phyloP scores from a whole-genome alignment of 2,797 vertebrate species.

The Limosa lapponica region DNA sequence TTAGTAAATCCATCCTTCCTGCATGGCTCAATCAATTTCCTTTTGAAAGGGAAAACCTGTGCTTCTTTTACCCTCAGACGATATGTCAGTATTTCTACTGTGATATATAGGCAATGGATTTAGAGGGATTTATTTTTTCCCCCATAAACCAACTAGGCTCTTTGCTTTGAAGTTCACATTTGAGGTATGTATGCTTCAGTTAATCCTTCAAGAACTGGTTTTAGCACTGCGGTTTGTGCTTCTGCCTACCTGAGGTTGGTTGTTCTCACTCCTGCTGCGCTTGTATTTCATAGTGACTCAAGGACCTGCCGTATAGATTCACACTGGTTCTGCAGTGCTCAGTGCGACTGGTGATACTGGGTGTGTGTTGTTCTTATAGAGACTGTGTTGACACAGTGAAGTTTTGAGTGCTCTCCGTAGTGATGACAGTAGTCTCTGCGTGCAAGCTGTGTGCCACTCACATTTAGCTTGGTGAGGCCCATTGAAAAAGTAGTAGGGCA shows the following conservation, averaged over 20 bases:
- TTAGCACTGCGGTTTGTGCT: not conserved
- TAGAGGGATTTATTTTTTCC: not conserved
- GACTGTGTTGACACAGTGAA: not conserved
- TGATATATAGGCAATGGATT: not conserved
- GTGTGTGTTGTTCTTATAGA: not conserved
- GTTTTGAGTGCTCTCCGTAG: not conserved
- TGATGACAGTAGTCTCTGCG: not conserved
- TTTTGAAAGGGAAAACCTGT: not conserved
- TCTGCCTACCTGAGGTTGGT: not conserved
- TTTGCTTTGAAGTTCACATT: not conserved
- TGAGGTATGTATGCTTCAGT: not conserved
- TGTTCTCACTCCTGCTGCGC: not conserved
- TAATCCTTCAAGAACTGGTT: not conserved
- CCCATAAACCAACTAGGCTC: not conserved
- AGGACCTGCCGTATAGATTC: fast-evolving
- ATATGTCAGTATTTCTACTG: not conserved
- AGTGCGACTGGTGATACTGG: not conserved
- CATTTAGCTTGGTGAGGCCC: not conserved
- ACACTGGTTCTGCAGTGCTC: fast-evolving
- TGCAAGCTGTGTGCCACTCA: not conserved
- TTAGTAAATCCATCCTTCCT: not conserved
- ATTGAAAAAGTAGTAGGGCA: not conserved
- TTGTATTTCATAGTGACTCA: not conserved
- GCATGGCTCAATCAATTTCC: not conserved
- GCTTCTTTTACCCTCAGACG: not conserved